Conservation (phyloP, 2,888 invertebrate species). For the Acronicta leporina region DNA sequence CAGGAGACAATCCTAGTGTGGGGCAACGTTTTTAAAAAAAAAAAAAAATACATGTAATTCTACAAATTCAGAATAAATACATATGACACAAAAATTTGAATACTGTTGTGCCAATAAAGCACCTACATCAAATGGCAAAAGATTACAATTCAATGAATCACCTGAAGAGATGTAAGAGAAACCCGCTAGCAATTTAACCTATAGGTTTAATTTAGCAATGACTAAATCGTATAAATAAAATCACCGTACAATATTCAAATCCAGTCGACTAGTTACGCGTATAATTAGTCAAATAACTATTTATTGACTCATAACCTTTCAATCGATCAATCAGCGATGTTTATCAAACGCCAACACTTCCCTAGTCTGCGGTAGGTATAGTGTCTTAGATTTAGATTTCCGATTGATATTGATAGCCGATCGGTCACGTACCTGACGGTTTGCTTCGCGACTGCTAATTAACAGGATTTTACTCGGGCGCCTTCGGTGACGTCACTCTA, state of each 20-base stretch:
- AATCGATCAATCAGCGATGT: slow-evolving; percentile 51
- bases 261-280: slow-evolving; percentile 37
- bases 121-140: slow-evolving; percentile 1
- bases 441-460: slow-evolving; percentile 74
- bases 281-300: slow-evolving; percentile 50
- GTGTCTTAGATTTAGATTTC: slow-evolving; percentile 73
- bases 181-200: slow-evolving; percentile 5
- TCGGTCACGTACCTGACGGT: slow-evolving; percentile 78
- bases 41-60: too few relatives aligned
- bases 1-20: too few relatives aligned
- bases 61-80: too few relatives aligned
- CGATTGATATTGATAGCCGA: slow-evolving; percentile 80
- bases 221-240: slow-evolving; percentile 34
- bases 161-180: slow-evolving; percentile 27
- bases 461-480: slow-evolving; percentile 72
- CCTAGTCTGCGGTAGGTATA: slow-evolving; percentile 81
- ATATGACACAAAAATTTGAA: background rate
- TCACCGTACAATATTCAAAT: slow-evolving; percentile 42
- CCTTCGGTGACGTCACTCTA: slow-evolving; percentile 76
- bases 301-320: slow-evolving; percentile 45
- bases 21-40: too few relatives aligned
- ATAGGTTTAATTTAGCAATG: slow-evolving; percentile 25
- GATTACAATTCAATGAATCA: slow-evolving; percentile 26
- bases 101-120: slow-evolving; percentile 2
- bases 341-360: slow-evolving; percentile 55